Evolutionary conservation across 2,888 invertebrate genomes (phyloP).

Genomic region (Falcaria lacertinaria): DNA sequence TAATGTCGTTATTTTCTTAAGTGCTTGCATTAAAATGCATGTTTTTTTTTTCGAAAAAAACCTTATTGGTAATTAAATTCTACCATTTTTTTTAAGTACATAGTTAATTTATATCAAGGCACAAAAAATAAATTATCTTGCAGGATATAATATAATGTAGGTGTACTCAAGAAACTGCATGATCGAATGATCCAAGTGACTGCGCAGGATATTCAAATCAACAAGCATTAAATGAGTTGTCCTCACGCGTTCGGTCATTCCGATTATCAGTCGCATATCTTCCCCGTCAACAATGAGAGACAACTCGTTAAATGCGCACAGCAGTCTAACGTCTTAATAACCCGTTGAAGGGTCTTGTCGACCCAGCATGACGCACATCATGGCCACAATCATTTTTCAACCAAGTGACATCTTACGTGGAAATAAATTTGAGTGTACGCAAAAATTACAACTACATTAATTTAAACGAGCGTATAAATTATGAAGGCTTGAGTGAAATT

Average conservation of each 20-base stretch:
- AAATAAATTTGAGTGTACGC: constrained; percentile 38
- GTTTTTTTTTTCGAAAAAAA: no score
- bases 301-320: constrained; percentile 53
- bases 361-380: constrained; percentile 67
- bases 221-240: constrained; percentile 74
- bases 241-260: constrained; percentile 47
- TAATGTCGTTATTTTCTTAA: not conserved
- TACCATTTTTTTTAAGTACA: not conserved
- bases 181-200: constrained; percentile 11
- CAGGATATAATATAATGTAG: not conserved
- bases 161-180: not conserved
- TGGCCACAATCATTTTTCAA: constrained; percentile 67
- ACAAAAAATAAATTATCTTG: no score
- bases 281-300: constrained; percentile 55
- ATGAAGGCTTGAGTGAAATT: constrained; percentile 5
- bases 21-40: not conserved
- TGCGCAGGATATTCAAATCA: constrained; percentile 42
- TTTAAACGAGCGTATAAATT: constrained; percentile 29
- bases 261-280: constrained; percentile 67
- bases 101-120: no score
- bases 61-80: no score
- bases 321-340: constrained; percentile 69
- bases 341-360: constrained; percentile 62
- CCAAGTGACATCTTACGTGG: constrained; percentile 61
- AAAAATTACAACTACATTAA: constrained; percentile 45